Base-by-base conservation (phyloP, 2,888 invertebrate species). In the Scaptomyza caliginosa region DNA sequence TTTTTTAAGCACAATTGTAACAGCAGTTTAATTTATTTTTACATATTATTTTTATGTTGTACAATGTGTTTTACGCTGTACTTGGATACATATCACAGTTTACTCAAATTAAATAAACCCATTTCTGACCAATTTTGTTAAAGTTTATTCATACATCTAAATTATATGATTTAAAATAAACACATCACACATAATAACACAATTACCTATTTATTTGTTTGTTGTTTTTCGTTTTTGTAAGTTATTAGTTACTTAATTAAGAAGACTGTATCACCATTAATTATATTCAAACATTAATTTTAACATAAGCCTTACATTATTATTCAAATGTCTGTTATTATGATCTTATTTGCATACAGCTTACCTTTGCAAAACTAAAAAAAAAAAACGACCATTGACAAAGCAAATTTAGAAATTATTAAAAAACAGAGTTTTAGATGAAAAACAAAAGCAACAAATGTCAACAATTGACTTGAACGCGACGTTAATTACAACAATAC, bases 401-500 rank as follows among this genome's bases (percentile, higher is more conserved):
- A 54, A 49, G 23, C 39, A 45, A 66, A 42, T 58, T 23, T 8
- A 7, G 17, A 42, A 48, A 51, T 32, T 67, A 60, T 60, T 56
- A 38, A 64, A 58, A 58, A n/a, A n/a, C n/a, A 55, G 45, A 56
- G 45, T 40, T 67, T 70, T 70, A 67, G 59, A 60, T 67, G 13
- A 45, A 51, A 45, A 34, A 65, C 34, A 60, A 55, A 65, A 48
- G 48, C 52, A 49, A 24, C 17, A 45, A 52, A 67, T 66, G 54
- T 63, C 57, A 65, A 42, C 60, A 71, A 57, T 34, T 11, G 55
- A 59, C 26, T 73, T 82, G 21, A 82, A 75, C 57, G 62, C 63
- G 69, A 86, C 73, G 64, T 54, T 70, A 79, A 80, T 76, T 83
- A 73, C 77, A 78, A 86, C 67, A 84, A 81, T 66, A 80, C 78